Evolutionary conservation across 1,140 invertebrate genomes (phyloP).

Genomic region (Aleiodes sp.): DNA sequence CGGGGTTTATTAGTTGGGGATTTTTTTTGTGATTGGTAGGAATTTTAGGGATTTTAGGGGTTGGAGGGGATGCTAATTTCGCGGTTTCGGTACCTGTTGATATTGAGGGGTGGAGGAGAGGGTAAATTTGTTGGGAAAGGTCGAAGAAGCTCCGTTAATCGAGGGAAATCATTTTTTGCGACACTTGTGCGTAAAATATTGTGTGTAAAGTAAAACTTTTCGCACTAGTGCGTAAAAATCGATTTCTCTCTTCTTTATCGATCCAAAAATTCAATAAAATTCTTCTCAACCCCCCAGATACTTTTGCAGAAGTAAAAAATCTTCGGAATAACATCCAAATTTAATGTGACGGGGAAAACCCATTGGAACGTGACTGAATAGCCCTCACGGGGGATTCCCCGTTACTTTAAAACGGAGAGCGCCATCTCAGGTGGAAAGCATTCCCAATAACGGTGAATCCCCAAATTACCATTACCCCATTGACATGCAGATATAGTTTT

Average conservation of each 20-base stretch:
- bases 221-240: too few species aligned
- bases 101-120: background rate
- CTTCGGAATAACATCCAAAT: background rate
- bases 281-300: too few species aligned
- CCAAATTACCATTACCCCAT: constrained; percentile 60
- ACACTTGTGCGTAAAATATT: too few species aligned
- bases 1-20: background rate
- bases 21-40: background rate
- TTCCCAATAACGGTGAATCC: constrained; percentile 59
- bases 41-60: background rate
- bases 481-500: constrained; percentile 59
- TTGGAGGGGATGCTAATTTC: too few species aligned
- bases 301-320: background rate
- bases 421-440: constrained; percentile 24
- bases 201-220: too few species aligned
- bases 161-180: too few species aligned
- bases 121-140: too few species aligned
- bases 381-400: constrained; percentile 12
- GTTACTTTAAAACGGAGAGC: background rate
- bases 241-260: too few species aligned
- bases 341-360: background rate
- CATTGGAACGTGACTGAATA: constrained; percentile 48
- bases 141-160: too few species aligned
- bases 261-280: too few species aligned
- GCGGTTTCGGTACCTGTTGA: too few species aligned